A percentile compares a stretch with the other conserved stretches of the same genome.
phyloP scores from a whole-genome alignment of 2,888 invertebrate species.

The Himalopsyche anomala region DNA sequence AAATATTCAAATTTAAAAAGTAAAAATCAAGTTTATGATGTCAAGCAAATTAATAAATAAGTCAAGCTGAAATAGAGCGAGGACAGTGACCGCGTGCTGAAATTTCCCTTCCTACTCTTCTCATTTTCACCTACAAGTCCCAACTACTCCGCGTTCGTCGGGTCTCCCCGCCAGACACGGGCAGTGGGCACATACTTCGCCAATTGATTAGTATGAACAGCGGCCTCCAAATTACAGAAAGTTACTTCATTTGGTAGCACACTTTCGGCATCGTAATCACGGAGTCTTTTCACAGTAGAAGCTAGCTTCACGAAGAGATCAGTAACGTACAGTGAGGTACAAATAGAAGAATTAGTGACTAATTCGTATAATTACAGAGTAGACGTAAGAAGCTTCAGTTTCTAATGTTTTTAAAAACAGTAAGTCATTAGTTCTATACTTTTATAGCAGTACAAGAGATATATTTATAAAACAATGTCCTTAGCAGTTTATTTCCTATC shows the following conservation, averaged over 20 bases:
- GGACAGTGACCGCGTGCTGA: conserved; percentile 28
- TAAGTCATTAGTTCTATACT: no score
- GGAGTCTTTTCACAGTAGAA: conserved; percentile 61
- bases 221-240: conserved; percentile 66
- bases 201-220: conserved; percentile 66
- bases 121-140: conserved; percentile 43
- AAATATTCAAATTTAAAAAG: no score
- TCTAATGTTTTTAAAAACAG: no score
- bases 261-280: conserved; percentile 66
- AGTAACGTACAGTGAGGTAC: neutral
- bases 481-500: no score
- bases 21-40: neutral
- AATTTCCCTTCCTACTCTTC: conserved; percentile 16
- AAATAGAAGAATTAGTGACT: no score
- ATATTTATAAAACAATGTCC: no score
- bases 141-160: conserved; percentile 22
- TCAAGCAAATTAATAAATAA: conserved; percentile 13
- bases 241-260: conserved; percentile 66
- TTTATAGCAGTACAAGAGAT: no score
- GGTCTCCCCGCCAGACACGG: conserved; percentile 46
- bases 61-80: neutral
- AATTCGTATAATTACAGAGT: no score
- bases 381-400: no score
- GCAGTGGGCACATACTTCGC: conserved; percentile 59
- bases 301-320: conserved; percentile 6